Evolutionary conservation across 2,888 invertebrate genomes (phyloP), one percentile per base, ranked within the genome.

Genomic region (Nymphalis c-album): DNA sequence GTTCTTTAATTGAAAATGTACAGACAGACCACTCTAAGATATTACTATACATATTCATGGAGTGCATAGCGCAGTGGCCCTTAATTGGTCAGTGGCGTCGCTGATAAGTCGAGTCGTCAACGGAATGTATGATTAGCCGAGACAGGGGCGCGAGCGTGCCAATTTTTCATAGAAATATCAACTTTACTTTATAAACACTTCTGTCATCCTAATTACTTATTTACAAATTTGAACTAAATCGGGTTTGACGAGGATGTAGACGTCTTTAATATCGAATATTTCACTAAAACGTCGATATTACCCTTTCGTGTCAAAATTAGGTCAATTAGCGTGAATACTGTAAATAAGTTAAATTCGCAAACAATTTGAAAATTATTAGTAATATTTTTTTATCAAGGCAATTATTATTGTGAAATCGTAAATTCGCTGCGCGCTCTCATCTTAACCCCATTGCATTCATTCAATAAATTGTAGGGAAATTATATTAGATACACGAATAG

Each of bases 1-100:
- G 57, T n/a, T 57, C 18, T 40, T 35, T 57, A 57, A 57, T 57
- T 57, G 57, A 57, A 57, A 40, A 57, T 13, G 35, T 40, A 57
- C 57, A 40, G 57, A 55, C 55, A 31, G 55, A 57, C 57, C 57
- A 57, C 57, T 57, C 57, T 13, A 18, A 57, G 57, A 57, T 57
- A 57, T 40, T 40, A 35, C 35, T 35, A 40, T 57, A 57, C 57
- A 57, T 57, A 57, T 57, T 57, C 35, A 40, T 57, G 18, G 57
- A 57, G 18, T 35, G 40, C 40, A 57, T 55, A 31, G 31, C 65
- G 69, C 64, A 68, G 62, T 60, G 63, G 60, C 62, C 65, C 72
- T 67, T 73, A 74, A 74, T 73, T 72, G 70, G 70, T 59, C 67
- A 69, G 68, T 69, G 71, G 67, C 68, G 64, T 63, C 66, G 57